These are phyloP conservation scores for Acanthaster planci DNA, from an alignment of 35 echinoderm and acorn worm genomes.

Conservation along the genomic window DNA sequence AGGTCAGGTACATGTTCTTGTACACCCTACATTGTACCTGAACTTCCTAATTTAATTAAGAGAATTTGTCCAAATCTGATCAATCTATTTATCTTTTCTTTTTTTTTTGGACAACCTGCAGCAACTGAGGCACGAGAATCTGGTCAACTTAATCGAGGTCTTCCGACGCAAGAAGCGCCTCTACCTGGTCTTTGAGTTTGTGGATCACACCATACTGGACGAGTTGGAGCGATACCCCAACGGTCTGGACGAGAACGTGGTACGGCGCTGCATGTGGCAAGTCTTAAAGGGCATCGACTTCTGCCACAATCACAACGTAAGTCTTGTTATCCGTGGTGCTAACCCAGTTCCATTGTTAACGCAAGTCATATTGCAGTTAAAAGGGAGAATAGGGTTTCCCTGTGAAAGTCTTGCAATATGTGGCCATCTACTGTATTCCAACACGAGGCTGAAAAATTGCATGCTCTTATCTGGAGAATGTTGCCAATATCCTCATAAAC, in stretches of 20 bases:
- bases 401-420: too few relatives aligned
- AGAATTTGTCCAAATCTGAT: neutral
- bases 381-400: too few relatives aligned
- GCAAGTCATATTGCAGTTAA: neutral
- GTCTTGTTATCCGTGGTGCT: slow-evolving; percentile 23
- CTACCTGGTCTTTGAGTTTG: slow-evolving; percentile 98
- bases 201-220: slow-evolving; percentile 97
- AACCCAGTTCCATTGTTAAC: neutral
- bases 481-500: too few relatives aligned
- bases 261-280: slow-evolving; percentile 94
- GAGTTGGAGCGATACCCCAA: slow-evolving; percentile 87
- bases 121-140: slow-evolving; percentile 99
- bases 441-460: too few relatives aligned
- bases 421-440: too few relatives aligned
- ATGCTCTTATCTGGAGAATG: too few relatives aligned
- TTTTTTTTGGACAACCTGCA: slow-evolving; percentile 48
- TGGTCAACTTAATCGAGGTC: slow-evolving; percentile 97
- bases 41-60: too few relatives aligned
- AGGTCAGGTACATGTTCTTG: too few relatives aligned
- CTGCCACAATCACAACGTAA: slow-evolving; percentile 96
- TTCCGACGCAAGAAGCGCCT: slow-evolving; percentile 96
- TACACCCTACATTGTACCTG: too few relatives aligned
- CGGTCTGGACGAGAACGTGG: slow-evolving; percentile 83
- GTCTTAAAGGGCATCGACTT: slow-evolving; percentile 95
- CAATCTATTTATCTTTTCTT: neutral